Evolutionary conservation across 2,888 invertebrate genomes (phyloP), one percentile per base, ranked within the genome.

Genomic region (Dolichomitus sp.): DNA sequence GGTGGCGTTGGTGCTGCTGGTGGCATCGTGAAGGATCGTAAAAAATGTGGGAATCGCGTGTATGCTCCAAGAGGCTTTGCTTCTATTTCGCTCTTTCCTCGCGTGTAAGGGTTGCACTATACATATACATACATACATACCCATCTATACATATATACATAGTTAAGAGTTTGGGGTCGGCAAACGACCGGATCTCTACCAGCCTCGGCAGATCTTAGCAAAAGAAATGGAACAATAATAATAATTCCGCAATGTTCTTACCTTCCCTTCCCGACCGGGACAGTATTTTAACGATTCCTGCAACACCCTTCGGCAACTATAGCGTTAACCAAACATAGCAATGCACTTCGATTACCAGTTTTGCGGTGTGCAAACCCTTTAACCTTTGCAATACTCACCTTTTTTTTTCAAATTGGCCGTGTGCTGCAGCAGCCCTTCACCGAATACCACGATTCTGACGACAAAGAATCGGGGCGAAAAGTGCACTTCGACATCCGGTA

Each of bases 31-130:
- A 84, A 77, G 81, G 81, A 82, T 87, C 82, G 75, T 86, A 85
- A 88, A 88, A 88, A 88, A 86, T 87, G 84, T 75, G 69, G 68
- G 84, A 84, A 84, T 87, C 81, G 84, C 78, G 78, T 82, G 82
- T 70, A 54, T 54, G 45, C 48, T 74, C 57, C 48, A 65, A 65
- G 69, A 50, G 40, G 50, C 52, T 78, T 80, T 76, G 30, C 54
- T 70, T 33, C 52, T 50, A 50, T 68, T 40, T 52, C 73, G 52
- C 54, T 61, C 61, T 45, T 57, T 74, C 54, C 61, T 68, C 59
- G 76, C 69, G 69, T 70, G 69, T 40, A 42, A 50, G 33, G 19
- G 37, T 19, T 30, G 50, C 19, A 37, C 37, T 50, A 52, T 54
- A 52, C 27, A n/a, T 12, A 50, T 11, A 52, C 23, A 23, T 12